Evolutionary conservation across 2,888 invertebrate species (phyloP).

Genomic region (Cantharis lateralis): DNA sequence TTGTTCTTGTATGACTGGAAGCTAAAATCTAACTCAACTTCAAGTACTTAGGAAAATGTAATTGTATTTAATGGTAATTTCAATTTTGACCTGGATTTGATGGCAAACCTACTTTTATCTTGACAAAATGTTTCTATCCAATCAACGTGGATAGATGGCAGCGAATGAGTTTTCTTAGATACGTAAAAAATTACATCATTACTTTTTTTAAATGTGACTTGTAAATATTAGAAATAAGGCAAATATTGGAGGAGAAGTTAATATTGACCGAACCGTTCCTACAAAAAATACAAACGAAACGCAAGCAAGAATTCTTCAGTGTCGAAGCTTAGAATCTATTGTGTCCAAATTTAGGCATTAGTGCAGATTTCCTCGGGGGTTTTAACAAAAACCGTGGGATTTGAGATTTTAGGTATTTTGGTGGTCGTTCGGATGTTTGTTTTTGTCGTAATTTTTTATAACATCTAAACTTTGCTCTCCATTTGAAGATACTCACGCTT

Average conservation of each 20-base stretch:
- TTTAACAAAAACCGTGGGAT: not conserved
- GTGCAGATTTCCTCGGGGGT: not conserved
- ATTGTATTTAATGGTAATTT: conserved; percentile 28
- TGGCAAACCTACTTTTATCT: conserved; percentile 16
- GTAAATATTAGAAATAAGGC: not conserved
- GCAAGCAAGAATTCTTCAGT: not conserved
- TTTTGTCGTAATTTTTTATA: not conserved
- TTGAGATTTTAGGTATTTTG: not conserved
- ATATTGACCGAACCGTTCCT: not conserved
- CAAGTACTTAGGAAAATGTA: conserved; percentile 25
- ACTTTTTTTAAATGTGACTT: not conserved
- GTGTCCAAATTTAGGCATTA: not conserved
- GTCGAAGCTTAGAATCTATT: not conserved
- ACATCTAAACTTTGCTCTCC: not conserved
- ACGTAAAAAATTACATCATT: not conserved
- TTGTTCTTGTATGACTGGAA: conserved; percentile 24
- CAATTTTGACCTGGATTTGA: conserved; percentile 27
- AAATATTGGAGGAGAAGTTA: not conserved
- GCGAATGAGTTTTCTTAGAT: not conserved
- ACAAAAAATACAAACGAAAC: not conserved
- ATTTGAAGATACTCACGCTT: not conserved
- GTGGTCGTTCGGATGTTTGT: not conserved
- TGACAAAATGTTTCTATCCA: not conserved
- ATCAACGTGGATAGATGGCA: not conserved
- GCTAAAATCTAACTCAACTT: conserved; percentile 22